Percentiles rank a stretch among this genome's conserved stretches.
phyloP scores from a whole-genome alignment of 2,888 invertebrate species.

The Eristalinus aeneus region DNA sequence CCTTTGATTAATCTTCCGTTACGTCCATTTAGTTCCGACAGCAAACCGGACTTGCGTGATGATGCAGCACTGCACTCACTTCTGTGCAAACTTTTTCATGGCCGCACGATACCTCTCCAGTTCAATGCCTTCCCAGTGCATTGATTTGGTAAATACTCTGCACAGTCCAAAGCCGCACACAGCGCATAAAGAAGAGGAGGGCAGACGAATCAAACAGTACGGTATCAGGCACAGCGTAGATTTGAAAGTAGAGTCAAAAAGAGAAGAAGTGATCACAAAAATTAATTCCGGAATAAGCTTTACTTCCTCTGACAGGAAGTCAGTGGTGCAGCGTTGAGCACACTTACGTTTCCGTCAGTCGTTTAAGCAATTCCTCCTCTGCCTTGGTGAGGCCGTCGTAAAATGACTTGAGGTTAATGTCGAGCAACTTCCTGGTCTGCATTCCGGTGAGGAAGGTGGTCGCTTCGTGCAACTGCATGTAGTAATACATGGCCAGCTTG shows the following conservation, averaged over 20 bases:
- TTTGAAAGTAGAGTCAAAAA: conserved; percentile 23
- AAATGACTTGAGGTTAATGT: conserved; percentile 85
- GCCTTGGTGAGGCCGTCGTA: conserved; percentile 84
- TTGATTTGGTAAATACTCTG: conserved; percentile 80
- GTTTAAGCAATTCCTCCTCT: conserved; percentile 84
- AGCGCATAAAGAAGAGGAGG: conserved; percentile 58
- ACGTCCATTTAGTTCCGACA: too few relatives aligned
- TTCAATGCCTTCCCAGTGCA: conserved; percentile 86
- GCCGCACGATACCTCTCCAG: conserved; percentile 81
- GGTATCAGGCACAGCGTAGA: conserved; percentile 52
- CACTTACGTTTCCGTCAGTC: conserved; percentile 85
- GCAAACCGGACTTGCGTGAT: too few relatives aligned
- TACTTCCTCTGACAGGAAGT: conserved; percentile 51
- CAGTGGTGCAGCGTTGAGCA: conserved; percentile 39
- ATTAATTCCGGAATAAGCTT: too few relatives aligned
- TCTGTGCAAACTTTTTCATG: conserved; percentile 74
- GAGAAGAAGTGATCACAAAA: conserved; percentile 15
- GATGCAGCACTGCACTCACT: conserved; percentile 79
- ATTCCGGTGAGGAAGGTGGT: conserved; percentile 90
- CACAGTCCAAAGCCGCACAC: conserved; percentile 75
- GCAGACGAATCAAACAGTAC: conserved; percentile 19
- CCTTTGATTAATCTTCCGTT: too few relatives aligned
- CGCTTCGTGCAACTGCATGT: conserved; percentile 84
- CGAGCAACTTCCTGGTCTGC: conserved; percentile 84
- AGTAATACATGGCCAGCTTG: conserved; percentile 86